Base-by-base conservation (phyloP, 2,113 vertebrate genomes). In the Perca fluviatilis region DNA sequence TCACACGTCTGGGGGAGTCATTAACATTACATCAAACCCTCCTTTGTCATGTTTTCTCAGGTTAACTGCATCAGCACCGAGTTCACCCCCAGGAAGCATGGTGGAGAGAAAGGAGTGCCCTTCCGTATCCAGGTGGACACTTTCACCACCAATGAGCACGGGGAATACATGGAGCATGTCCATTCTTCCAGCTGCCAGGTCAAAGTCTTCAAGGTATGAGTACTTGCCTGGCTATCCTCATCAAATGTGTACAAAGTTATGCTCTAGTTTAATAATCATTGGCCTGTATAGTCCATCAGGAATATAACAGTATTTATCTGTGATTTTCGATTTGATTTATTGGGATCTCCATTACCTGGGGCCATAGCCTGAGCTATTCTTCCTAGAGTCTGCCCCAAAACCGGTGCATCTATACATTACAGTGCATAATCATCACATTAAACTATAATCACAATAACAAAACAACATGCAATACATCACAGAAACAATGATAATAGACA, bases 31-130 rank as follows among this genome's bases (percentile, higher is more conserved):
- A 2, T 12, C n/a, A 23, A 62, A 16, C 57, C n/a, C 4, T 49
- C 15, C 33, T n/a, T 13, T 53, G 9, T 66, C 2, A 43, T 6
- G 8, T 78, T 5, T 4, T 36, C 68, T 68, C 86, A 99, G 98
- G 97, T 99, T 21, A 97, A 99, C 90, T 99, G 98, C 87, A 98
- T 99, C 93, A 99, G 98, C 91, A 99, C 98, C 0, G 98, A 99
- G 88, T 99, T 99, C 92, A 99, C 98, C 53, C 97, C 96, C 43
- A 94, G 97, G 89, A 99, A 99, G 82, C 98, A 99, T 0, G 98
- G 98, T 2, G 98, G 98, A 2, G 98, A 99, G 93, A 99, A 99
- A 75, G 98, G 98, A 0, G 97, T 99, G 36, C 97, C 98, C 4
- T 99, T 99, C 77, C 95, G 97, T 10, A 96, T 99, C 81, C 98